These are phyloP conservation scores for Scyliorhinus canicula DNA, from an alignment of 2,797 vertebrate species.

Conservation along the genomic window DNA sequence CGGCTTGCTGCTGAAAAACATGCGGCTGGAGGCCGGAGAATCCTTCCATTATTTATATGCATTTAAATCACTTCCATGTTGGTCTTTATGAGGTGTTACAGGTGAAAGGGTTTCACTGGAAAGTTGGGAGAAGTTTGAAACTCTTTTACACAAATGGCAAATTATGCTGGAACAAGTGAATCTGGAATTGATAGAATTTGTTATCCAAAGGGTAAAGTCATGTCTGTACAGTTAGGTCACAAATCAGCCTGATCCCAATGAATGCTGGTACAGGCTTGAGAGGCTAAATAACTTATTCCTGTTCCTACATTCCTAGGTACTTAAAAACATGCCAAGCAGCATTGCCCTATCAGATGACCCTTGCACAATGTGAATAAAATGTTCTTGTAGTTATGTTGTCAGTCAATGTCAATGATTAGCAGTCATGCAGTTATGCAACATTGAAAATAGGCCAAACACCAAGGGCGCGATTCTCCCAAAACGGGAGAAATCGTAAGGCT, in stretches of 20 bases:
- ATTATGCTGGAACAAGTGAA: not conserved
- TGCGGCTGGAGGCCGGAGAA: no score
- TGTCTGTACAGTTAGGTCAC: no score
- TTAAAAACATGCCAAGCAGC: not conserved
- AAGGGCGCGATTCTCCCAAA: no score
- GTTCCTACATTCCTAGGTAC: not conserved
- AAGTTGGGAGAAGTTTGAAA: not conserved
- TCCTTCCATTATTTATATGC: not conserved
- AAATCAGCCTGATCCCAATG: not conserved
- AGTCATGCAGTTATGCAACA: not conserved
- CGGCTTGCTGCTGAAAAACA: no score
- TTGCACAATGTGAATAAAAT: not conserved
- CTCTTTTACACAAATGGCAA: not conserved
- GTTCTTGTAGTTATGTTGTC: not conserved
- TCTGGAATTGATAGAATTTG: not conserved
- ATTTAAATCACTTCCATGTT: not conserved
- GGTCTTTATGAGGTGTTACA: not conserved
- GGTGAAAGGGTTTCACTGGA: not conserved
- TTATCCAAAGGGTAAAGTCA: not conserved
- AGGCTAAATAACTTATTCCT: not conserved
- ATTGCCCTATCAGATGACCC: not conserved
- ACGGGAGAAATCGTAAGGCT: no score
- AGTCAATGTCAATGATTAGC: not conserved
- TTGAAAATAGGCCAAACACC: not conserved
- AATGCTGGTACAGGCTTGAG: not conserved